These are phyloP conservation scores for Dendropsophus ebraccatus DNA, from an alignment of 2,113 vertebrate species.

Conservation along the genomic window DNA sequence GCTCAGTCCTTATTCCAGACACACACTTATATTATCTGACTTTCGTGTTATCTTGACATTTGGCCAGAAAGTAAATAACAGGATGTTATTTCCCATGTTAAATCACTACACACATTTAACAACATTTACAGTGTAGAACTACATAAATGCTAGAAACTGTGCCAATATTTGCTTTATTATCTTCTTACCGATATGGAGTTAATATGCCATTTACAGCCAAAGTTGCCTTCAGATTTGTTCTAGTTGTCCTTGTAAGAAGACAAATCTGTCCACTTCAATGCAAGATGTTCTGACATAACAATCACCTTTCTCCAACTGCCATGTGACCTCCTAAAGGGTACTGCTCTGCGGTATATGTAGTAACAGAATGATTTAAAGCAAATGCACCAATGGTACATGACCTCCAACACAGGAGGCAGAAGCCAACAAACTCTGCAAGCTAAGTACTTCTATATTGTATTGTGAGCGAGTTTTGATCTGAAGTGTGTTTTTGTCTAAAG, in stretches of 20 bases:
- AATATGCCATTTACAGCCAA: not conserved
- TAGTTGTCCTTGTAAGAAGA: not conserved
- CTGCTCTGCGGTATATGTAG: too few species aligned
- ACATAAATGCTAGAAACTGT: not conserved
- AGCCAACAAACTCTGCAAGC: too few species aligned
- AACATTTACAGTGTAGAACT: not conserved
- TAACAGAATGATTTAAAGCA: too few species aligned
- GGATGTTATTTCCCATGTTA: slow-evolving; percentile 6
- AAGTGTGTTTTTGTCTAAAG: too few species aligned
- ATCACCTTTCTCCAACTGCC: too few species aligned
- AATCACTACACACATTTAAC: not conserved
- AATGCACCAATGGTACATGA: too few species aligned
- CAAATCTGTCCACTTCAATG: too few species aligned
- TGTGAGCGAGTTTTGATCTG: too few species aligned
- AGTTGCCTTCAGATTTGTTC: not conserved
- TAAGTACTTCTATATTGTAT: too few species aligned
- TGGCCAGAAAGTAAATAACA: slow-evolving; percentile 16
- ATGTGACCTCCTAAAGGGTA: too few species aligned
- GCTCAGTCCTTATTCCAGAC: not conserved
- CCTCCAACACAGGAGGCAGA: too few species aligned
- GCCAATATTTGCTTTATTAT: not conserved
- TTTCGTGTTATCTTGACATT: slow-evolving; percentile 12
- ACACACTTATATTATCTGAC: not conserved
- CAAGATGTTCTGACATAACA: too few species aligned
- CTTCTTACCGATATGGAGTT: not conserved